Evolutionary conservation across 2,113 vertebrate genomes (phyloP), one percentile per base, ranked within the genome.

Genomic region (Oceanodroma tethys): DNA sequence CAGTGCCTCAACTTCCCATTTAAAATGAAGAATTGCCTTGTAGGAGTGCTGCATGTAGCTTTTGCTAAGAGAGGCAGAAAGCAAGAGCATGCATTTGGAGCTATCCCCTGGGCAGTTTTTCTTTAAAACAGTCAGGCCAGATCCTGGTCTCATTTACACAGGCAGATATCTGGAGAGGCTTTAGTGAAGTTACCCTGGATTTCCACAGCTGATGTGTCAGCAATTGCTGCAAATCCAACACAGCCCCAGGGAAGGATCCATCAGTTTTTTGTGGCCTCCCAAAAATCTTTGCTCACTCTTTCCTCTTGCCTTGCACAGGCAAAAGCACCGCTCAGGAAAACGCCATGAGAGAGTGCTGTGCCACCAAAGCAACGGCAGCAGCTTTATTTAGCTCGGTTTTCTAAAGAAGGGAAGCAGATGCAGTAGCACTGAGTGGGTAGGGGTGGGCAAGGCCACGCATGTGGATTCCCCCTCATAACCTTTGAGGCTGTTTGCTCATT

Each of bases 171-270:
- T 66, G 48, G 63, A 52, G 10, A 67, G 29, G 55, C 60, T 65
- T 75, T 66, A 11, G 27, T 25, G n/a, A 65, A 56, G 58, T 73
- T 17, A 65, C 73, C 40, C 70, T 58, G 70, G 18, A 75, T 95
- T 97, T 83, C 91, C 74, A 62, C n/a, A 82, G 84, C 65, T 53
- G 43, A 40, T 60, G 60, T n/a, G 60, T 75, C 65, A 68, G 81
- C 80, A 94, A 94, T 81, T 13, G 1, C 73, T n/a, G n/a, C n/a
- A n/a, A 71, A 11, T 52, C 88, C 36, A 27, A 21, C 82, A 15
- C 9, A n/a, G 43, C 52, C 70, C 56, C 2, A 1, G 81, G 81
- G 89, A 93, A 53, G 55, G 85, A 79, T 45, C 47, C 56, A 17
- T 53, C 53, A 0, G 6, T 50, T 92, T 68, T 56, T 38, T 45